Percentiles rank a stretch among this genome's conserved stretches.
Evolutionary conservation across 2,113 vertebrate species (phyloP).

Genomic region (Tapirus terrestris): DNA sequence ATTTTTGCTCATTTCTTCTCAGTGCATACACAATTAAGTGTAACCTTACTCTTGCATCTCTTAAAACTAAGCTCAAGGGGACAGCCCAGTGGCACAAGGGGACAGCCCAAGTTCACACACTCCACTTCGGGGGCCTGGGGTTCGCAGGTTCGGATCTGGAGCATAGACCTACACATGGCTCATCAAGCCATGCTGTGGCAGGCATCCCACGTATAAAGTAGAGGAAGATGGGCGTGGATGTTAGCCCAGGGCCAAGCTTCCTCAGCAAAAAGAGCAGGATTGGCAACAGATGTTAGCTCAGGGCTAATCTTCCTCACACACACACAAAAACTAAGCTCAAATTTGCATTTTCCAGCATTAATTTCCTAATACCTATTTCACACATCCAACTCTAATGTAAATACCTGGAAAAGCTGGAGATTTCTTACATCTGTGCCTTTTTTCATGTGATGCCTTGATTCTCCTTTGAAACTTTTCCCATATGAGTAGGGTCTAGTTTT

Average conservation of each 20-base stretch:
- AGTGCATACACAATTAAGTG: background rate
- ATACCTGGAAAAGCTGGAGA: background rate
- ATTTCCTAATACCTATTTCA: background rate
- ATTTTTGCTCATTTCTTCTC: background rate
- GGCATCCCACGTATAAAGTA: too few species aligned
- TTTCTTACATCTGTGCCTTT: background rate
- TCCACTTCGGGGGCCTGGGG: too few species aligned
- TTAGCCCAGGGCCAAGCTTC: too few species aligned
- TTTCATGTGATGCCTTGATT: background rate
- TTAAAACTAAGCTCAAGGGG: background rate
- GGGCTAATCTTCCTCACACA: too few species aligned
- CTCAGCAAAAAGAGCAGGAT: too few species aligned
- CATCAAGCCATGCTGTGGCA: too few species aligned
- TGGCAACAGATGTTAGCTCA: too few species aligned
- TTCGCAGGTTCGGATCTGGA: too few species aligned
- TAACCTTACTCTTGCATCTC: background rate
- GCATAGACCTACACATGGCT: too few species aligned
- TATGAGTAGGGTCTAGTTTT: background rate
- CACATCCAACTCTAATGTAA: background rate
- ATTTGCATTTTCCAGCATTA: constrained; percentile 18
- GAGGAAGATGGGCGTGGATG: too few species aligned
- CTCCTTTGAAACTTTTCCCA: background rate
- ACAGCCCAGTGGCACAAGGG: too few species aligned
- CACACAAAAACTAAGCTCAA: background rate
- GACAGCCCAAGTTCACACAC: too few species aligned